Evolutionary conservation across 2,888 invertebrate species (phyloP).

Genomic region (Eristalis tenax): DNA sequence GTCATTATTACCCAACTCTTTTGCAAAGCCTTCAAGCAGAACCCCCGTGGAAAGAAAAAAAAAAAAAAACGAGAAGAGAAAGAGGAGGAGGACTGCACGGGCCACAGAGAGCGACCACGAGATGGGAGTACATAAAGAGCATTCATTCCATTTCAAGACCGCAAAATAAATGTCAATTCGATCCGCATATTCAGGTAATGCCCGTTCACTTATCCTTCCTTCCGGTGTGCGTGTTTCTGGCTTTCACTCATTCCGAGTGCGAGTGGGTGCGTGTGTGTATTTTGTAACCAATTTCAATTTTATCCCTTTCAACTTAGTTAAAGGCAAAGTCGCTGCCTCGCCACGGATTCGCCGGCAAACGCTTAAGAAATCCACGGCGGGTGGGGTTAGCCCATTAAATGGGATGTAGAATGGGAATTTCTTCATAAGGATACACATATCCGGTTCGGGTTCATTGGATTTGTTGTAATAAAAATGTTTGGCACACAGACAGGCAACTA

Average conservation of each 20-base stretch:
- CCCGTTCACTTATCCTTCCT: conserved; percentile 11
- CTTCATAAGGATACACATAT: conserved; percentile 10
- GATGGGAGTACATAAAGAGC: not conserved
- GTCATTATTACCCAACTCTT: not conserved
- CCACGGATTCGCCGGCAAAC: not conserved
- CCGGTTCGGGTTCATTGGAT: conserved; percentile 24
- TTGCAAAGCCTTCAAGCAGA: too few species aligned
- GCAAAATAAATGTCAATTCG: conserved; percentile 31
- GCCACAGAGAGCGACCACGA: too few species aligned
- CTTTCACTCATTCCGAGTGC: not conserved
- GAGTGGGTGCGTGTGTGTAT: not conserved
- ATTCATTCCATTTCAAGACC: conserved; percentile 23
- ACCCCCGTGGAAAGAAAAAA: too few species aligned
- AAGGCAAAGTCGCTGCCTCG: conserved; percentile 7
- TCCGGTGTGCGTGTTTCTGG: not conserved
- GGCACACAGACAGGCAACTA: conserved; percentile 13
- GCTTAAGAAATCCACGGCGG: not conserved
- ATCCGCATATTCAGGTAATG: conserved; percentile 21
- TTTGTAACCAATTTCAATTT: conserved; percentile 51
- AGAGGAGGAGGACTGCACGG: too few species aligned
- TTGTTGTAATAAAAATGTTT: conserved; percentile 17
- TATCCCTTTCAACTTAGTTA: conserved; percentile 44
- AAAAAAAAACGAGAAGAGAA: too few species aligned
- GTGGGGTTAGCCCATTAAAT: conserved; percentile 2
- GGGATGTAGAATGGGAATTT: not conserved